These are phyloP conservation scores for Lerema accius DNA, from an alignment of 1,140 invertebrate species.

Conservation along the genomic window DNA sequence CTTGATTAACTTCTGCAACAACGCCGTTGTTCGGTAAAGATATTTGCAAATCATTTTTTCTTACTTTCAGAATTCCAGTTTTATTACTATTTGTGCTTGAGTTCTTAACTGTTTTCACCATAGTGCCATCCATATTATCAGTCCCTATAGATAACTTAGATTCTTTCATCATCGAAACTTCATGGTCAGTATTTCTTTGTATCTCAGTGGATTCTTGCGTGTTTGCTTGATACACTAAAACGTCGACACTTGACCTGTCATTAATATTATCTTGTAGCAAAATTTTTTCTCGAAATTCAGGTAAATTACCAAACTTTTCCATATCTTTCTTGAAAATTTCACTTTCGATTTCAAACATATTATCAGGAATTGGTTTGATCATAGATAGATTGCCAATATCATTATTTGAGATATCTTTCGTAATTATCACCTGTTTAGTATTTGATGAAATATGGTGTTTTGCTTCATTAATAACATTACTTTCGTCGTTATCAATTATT, in stretches of 20 bases:
- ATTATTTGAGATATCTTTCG: slow-evolving; percentile 10
- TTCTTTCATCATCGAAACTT: background rate
- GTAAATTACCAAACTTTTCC: slow-evolving; percentile 18
- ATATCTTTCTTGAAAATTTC: slow-evolving; percentile 29
- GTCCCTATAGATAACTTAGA: slow-evolving; percentile 11
- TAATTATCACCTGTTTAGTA: background rate
- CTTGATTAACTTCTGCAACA: background rate
- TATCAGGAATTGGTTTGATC: slow-evolving; percentile 38
- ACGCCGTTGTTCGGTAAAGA: background rate
- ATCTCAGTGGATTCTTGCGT: slow-evolving; percentile 22
- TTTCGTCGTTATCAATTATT: too few relatives aligned
- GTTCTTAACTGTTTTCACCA: background rate
- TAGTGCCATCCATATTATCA: slow-evolving; percentile 3
- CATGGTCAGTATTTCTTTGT: background rate
- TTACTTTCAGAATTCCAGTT: background rate
- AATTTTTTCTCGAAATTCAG: slow-evolving; percentile 22
- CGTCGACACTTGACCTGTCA: slow-evolving; percentile 27
- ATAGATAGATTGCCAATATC: slow-evolving; percentile 38
- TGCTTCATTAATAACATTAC: too few relatives aligned
- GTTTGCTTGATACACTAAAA: slow-evolving; percentile 51
- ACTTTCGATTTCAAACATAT: slow-evolving; percentile 39
- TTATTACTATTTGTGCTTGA: background rate
- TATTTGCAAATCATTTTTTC: slow-evolving; percentile 3
- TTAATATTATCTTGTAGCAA: slow-evolving; percentile 28
- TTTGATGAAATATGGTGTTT: slow-evolving; percentile 2